These are phyloP conservation scores for Hyles lineata DNA, from an alignment of 2,888 invertebrate species.

Conservation along the genomic window DNA sequence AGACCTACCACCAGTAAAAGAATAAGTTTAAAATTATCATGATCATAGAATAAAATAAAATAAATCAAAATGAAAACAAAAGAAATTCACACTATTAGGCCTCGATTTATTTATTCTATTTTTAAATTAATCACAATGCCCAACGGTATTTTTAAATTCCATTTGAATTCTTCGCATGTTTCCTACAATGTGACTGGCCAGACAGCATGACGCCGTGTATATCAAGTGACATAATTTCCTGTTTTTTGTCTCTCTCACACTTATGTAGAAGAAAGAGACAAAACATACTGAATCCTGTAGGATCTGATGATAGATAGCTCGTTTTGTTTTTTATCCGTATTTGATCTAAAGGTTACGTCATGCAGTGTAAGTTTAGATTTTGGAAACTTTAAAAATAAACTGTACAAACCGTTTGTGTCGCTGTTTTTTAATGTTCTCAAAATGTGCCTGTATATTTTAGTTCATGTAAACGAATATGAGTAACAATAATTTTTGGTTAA, in stretches of 20 bases:
- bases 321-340: conserved; percentile 23
- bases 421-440: no score
- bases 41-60: no score
- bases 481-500: no score
- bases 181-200: conserved; percentile 16
- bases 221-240: conserved; percentile 28
- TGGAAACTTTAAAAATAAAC: background rate
- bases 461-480: no score
- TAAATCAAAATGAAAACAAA: no score
- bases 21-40: no score
- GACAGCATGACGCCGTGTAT: conserved; percentile 32
- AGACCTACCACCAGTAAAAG: no score
- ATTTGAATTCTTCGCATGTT: background rate
- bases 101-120: background rate
- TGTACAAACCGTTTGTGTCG: no score
- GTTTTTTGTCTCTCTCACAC: conserved; percentile 14
- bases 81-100: no score
- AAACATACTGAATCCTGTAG: background rate
- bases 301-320: conserved; percentile 29
- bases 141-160: background rate
- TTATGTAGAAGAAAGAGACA: background rate
- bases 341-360: conserved; percentile 26
- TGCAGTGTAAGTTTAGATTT: background rate
- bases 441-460: no score
- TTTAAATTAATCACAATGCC: background rate